Base-by-base conservation (phyloP, 2,797 vertebrate genomes). In the Mus caroli region DNA sequence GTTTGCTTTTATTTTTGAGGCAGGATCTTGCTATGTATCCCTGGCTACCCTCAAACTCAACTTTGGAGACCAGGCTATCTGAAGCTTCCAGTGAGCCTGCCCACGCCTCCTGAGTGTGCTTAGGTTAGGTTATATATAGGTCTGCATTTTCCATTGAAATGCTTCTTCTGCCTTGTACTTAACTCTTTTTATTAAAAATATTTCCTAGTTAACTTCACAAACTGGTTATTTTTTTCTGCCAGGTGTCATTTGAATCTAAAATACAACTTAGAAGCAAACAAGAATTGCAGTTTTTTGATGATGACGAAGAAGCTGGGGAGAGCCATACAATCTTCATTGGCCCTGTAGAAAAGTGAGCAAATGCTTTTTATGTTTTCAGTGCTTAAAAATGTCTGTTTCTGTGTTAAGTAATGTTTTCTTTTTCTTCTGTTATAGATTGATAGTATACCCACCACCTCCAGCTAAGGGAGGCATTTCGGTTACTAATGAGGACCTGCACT, bases 401-500 rank as follows among this genome's bases (percentile, higher is more conserved):
- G 10, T 87, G 6, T 97, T 97, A 97, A 52, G 75, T 91, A 54
- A 80, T 97, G 97, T 64, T 20, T 78, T 83, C 69, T 79, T 50
- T 2, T 22, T 97, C 95, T 90, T 86, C 31, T 73, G 76, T 97
- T 98, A 17, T 98, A 99, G 99, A 96, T 98, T 99, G 90, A 99
- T 99, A 98, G 99, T 99, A 96, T 99, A 99, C 97, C 99, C 99
- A 10, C 99, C 99, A 95, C 99, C 99, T 97, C 99, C 99, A 58
- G 99, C 99, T 97, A 99, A 99, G 98, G 99, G 99, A 28, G 99
- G 99, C 54, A 99, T 99, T 89, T 99, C 99, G 1, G 99, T 99
- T 96, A 99, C 99, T 54, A 99, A 99, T 5, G 99, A 99, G 98
- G 99, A 99, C 98, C 99, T 99, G 88, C 99, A 99, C 98, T 99